phyloP scores from a whole-genome alignment of 1,140 invertebrate species.

The Yoshiicerus persimilis region DNA sequence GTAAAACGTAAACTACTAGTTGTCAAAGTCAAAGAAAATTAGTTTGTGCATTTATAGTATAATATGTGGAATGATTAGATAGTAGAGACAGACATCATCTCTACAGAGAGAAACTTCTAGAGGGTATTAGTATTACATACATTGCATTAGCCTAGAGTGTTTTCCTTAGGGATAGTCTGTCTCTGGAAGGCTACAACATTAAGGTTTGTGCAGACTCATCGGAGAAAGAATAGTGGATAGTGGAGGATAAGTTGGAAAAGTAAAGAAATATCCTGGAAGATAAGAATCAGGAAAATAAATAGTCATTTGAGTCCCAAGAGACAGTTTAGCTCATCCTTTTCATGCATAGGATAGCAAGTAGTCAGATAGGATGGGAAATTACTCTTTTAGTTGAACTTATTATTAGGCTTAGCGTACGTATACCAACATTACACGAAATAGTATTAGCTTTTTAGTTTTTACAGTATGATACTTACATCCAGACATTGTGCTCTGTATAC shows the following conservation, averaged over 20 bases:
- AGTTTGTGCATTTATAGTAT: neutral
- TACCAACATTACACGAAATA: neutral
- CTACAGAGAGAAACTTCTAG: neutral
- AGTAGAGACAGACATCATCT: neutral
- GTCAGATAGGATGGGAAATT: conserved; percentile 21
- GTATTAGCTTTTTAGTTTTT: neutral
- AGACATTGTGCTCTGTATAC: neutral
- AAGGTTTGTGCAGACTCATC: neutral
- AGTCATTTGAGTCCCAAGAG: conserved; percentile 14
- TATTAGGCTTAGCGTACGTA: neutral
- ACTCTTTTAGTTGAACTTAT: conserved; percentile 21
- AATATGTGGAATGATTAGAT: neutral
- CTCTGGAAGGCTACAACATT: neutral
- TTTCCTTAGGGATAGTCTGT: neutral
- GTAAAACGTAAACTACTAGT: neutral
- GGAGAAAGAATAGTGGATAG: neutral
- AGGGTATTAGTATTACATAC: neutral
- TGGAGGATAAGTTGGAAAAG: neutral
- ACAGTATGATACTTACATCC: neutral
- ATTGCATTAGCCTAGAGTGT: neutral
- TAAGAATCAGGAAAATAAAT: conserved; percentile 21
- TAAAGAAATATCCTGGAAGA: neutral
- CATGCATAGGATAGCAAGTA: conserved; percentile 26
- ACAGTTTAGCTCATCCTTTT: conserved; percentile 24
- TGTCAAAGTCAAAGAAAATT: neutral